Evolutionary conservation across 2,113 vertebrate species (phyloP), one percentile per base, ranked within the genome.

Genomic region (Acrocephalus arundinaceus): DNA sequence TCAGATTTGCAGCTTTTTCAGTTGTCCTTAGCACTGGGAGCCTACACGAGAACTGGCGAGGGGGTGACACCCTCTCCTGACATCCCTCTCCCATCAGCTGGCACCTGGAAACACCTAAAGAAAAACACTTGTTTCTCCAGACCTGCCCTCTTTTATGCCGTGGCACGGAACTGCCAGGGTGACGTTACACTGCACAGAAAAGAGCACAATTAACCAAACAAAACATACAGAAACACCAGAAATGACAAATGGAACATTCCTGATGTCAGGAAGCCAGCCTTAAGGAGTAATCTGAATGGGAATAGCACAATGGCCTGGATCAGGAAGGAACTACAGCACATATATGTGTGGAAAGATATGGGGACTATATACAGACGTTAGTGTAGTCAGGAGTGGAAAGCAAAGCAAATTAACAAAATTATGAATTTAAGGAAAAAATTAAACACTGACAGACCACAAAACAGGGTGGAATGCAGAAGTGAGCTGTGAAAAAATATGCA

Each of bases 161-260:
- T 76, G 59, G 19, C 13, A 66, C 9, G 10, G 24, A 3, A 0
- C 67, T 70, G 74, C 52, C 41, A 28, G 4, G 2, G 23, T 52
- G 51, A 54, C 0, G 0, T 18, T 49, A 45, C 52, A 25, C 7
- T 8, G 54, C 28, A 37, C n/a, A 31, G 22, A 13, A n/a, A 0
- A n/a, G 27, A 65, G 31, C 27, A 48, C 6, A 68, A 8, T 5
- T 35, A 24, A 55, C 41, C 41, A 35, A 18, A 22, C 35, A 31
- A 80, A 88, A 55, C 2, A 22, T 18, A 35, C 25, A 86, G 80
- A 68, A 84, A 67, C 28, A 23, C 25, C 16, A 51, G n/a, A 76
- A 91, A 78, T 39, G 33, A 62, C 45, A 79, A n/a, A 55, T 23
- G 30, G 30, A 55, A 57, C 52, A 43, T 61, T 65, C 37, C 15